Conservation (phyloP, 1,140 invertebrate genomes). For the Ceratoteleas bidentatus region DNA sequence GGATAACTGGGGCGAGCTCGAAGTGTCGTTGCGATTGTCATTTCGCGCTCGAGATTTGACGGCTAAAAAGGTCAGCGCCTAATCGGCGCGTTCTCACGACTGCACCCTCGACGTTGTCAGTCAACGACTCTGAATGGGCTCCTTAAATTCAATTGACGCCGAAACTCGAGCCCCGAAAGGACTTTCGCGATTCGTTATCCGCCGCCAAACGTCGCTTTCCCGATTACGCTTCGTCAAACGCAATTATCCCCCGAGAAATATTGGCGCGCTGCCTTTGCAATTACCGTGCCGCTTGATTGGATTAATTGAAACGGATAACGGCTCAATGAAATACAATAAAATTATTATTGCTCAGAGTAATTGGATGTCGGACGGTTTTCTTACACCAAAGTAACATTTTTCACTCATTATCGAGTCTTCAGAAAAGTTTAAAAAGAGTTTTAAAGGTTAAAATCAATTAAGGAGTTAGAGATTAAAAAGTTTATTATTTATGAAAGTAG, state of each 20-base stretch:
- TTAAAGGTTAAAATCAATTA: too few species aligned
- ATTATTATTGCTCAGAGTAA: constrained; percentile 6
- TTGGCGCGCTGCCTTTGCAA: constrained; percentile 9
- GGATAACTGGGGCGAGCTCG: too few species aligned
- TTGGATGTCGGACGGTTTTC: constrained; percentile 1
- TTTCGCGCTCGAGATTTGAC: too few species aligned
- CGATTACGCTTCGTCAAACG: not conserved
- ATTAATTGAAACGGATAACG: constrained; percentile 35
- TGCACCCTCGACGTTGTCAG: constrained; percentile 3
- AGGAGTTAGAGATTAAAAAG: too few species aligned
- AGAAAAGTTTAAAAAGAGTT: too few species aligned
- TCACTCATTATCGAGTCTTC: not conserved
- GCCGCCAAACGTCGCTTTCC: not conserved
- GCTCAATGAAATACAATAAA: constrained; percentile 34
- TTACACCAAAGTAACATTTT: not conserved
- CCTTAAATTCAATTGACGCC: constrained; percentile 20
- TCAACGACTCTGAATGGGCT: constrained; percentile 15
- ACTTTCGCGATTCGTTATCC: not conserved
- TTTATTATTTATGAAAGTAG: too few species aligned
- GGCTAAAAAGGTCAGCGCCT: too few species aligned
- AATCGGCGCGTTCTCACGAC: constrained; percentile 10
- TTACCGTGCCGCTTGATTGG: constrained; percentile 21
- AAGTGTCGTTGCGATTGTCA: too few species aligned
- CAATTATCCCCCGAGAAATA: constrained; percentile 1
- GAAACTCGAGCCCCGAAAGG: not conserved